Conservation (phyloP, 92 coral and sea anemone genomes). For the Nematostella vectensis region DNA sequence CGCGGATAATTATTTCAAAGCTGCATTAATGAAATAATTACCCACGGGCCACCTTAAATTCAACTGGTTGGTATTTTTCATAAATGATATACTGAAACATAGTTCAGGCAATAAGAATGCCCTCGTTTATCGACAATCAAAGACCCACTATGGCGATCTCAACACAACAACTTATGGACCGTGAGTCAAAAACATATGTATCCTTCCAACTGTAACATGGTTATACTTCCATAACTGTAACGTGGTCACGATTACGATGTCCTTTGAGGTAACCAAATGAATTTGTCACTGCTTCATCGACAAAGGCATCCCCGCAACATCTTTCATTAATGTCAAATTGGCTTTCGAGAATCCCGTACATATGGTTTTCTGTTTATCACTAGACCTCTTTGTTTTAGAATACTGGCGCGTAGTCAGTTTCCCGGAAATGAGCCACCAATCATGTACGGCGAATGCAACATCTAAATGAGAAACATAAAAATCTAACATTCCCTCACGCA, state of each 20-base stretch:
- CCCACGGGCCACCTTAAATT: background rate
- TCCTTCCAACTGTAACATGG: background rate
- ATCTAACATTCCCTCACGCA: background rate
- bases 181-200: background rate
- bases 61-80: background rate
- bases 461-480: background rate
- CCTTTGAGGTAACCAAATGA: background rate
- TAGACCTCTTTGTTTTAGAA: background rate
- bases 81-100: background rate
- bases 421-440: background rate
- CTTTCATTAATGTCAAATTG: background rate
- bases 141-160: background rate
- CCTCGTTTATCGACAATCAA: background rate
- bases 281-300: conserved; percentile 1
- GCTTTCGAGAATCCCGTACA: background rate
- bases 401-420: background rate
- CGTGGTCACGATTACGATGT: background rate
- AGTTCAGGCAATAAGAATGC: background rate
- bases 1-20: too few species aligned
- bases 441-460: background rate
- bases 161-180: background rate
- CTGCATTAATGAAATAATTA: background rate
- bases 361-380: background rate
- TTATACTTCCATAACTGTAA: background rate
- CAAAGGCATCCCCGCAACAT: conserved; percentile 1